phyloP scores from a whole-genome alignment of 2,113 vertebrate genomes.

The zebrafish (Danio rerio) region DNA sequence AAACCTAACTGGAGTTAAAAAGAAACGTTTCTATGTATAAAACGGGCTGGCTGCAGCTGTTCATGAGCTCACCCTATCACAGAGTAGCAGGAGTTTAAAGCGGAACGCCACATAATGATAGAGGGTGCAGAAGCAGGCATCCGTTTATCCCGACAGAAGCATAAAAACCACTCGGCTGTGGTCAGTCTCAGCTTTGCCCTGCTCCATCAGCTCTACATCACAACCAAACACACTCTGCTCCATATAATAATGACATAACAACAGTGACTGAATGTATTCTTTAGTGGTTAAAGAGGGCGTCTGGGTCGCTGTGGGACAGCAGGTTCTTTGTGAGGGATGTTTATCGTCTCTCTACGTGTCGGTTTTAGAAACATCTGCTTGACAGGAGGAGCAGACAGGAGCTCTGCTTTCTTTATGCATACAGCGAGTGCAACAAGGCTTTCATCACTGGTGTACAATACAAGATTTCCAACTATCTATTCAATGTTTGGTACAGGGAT shows the following conservation, averaged over 20 bases:
- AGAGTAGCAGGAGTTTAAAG: constrained; percentile 40
- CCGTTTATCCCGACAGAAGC: constrained; percentile 28
- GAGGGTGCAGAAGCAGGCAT: constrained; percentile 22
- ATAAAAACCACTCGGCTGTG: constrained; percentile 41
- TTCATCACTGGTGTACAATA: no score
- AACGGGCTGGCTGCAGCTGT: constrained; percentile 20
- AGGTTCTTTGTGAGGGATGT: constrained; percentile 24
- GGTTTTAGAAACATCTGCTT: constrained; percentile 46
- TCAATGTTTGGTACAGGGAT: no score
- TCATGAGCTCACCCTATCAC: constrained; percentile 53
- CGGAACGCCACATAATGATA: constrained; percentile 49
- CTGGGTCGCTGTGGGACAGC: constrained; percentile 7
- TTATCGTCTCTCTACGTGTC: constrained; percentile 11
- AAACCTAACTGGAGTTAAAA: background rate
- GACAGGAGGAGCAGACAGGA: constrained; percentile 23
- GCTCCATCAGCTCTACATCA: constrained; percentile 1
- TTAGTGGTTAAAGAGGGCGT: constrained; percentile 32
- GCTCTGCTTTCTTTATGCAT: background rate
- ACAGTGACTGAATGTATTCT: background rate
- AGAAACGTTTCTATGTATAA: constrained; percentile 35
- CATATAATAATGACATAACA: constrained; percentile 32
- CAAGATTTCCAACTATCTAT: no score
- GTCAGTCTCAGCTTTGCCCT: constrained; percentile 42
- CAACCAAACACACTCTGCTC: constrained; percentile 27
- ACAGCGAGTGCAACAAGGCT: no score